Evolutionary conservation across 2,113 vertebrate genomes (phyloP), one percentile per base, ranked within the genome.

Genomic region (Dipodomys spectabilis): DNA sequence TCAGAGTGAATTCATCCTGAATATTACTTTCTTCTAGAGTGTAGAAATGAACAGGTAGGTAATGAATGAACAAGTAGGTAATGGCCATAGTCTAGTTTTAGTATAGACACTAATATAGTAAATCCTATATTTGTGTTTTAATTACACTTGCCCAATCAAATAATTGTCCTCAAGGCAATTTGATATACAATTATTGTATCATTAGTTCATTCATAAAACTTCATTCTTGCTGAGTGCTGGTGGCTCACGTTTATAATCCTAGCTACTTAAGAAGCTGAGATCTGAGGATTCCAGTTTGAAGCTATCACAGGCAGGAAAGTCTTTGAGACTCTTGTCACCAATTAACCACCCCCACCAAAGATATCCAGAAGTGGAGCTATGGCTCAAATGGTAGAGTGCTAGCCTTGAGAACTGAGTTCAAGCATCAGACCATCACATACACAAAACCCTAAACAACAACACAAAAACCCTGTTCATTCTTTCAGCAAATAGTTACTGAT

Each of bases 141-240:
- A 2, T 91, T 81, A 20, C 28, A 88, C 39, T 39, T 44, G 7
- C 4, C 27, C 35, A 25, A 23, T 75, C 35, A 35, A 82, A 57
- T 71, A 85, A 82, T 90, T 80, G 7, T 75, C 90, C 65, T 90
- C 11, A 53, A 77, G 62, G 60, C 71, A 53, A 82, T 72, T 95
- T 72, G 82, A n/a, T 60, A 62, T 82, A 39, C 45, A 73, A 81
- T 62, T 82, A 18, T 45, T 73, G 22, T 72, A 19, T 53, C 39
- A 67, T n/a, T 73, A 22, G 62, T 28, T 64, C 44, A 77, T 77
- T 75, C 27, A 57, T 15, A 67, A 72, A 68, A 44, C 44, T 44
- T 86, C 25, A 79, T 81, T 96, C 49, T 94, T 73, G 53, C 53
- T 57, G 53, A 57, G 15, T 57, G 53, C 12, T 57, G 53, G 53